A percentile compares a stretch with the other conserved stretches of the same genome.
These are phyloP conservation scores for Poecilobothrus nobilitatus DNA, from an alignment of 2,888 invertebrate species.

Conservation along the genomic window DNA sequence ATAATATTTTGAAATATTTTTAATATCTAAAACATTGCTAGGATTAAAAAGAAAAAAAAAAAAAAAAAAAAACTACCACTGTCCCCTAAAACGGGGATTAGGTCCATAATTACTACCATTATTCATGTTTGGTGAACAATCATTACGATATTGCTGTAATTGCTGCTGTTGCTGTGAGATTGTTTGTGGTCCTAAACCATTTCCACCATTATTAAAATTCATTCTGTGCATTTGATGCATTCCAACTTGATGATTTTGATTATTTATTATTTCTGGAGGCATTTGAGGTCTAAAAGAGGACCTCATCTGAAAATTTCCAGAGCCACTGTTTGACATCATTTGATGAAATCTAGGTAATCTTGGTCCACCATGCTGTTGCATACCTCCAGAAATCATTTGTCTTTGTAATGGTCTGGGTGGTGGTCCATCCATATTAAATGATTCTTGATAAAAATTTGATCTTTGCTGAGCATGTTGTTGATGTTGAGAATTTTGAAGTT, in stretches of 20 bases:
- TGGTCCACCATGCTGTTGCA: conserved; percentile 2
- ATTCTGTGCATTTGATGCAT: conserved; percentile 16
- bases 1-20: neutral
- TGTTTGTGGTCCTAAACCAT: conserved; percentile 12
- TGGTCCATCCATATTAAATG: conserved; percentile 10
- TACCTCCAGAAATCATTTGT: conserved; percentile 4
- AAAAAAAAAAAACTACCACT: neutral
- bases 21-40: neutral
- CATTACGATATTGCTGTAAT: conserved; percentile 14
- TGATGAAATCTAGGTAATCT: conserved; percentile 17
- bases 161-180: conserved; percentile 11
- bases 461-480: neutral
- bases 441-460: conserved; percentile 11
- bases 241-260: neutral
- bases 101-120: conserved; percentile 9
- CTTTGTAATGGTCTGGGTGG: conserved; percentile 9
- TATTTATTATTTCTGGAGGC: neutral
- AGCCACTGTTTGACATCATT: neutral
- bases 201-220: conserved; percentile 11
- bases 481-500: neutral
- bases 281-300: neutral
- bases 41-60: neutral
- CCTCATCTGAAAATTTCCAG: conserved; percentile 14
- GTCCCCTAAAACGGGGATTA: conserved; percentile 11
- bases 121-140: conserved; percentile 16